Evolutionary conservation across 2,797 vertebrate genomes (phyloP).

Genomic region (Xenopus petersii): DNA sequence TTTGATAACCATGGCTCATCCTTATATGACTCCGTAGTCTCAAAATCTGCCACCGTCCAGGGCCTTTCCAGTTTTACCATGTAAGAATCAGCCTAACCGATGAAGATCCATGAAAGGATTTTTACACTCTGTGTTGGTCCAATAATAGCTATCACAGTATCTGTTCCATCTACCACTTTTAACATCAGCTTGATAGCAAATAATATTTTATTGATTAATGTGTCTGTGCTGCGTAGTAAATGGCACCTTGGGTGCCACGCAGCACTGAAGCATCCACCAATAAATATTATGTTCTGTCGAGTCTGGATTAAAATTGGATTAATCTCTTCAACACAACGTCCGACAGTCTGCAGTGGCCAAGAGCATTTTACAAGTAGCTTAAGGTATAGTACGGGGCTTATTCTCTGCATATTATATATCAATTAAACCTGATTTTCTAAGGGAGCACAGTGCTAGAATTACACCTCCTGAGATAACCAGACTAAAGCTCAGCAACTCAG

Average conservation of each 20-base stretch:
- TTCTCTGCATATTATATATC: too few relatives aligned
- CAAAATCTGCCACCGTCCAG: too few relatives aligned
- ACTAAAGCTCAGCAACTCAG: not conserved
- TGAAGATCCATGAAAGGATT: too few relatives aligned
- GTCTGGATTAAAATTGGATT: slow-evolving; percentile 2
- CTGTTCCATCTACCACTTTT: not conserved
- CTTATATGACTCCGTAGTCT: too few relatives aligned
- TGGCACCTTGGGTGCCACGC: not conserved
- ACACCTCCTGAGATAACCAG: not conserved
- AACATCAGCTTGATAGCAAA: not conserved
- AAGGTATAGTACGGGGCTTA: too few relatives aligned
- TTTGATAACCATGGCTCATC: too few relatives aligned
- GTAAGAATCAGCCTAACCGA: too few relatives aligned
- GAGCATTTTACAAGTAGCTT: not conserved
- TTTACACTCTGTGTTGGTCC: not conserved
- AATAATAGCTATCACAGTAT: not conserved
- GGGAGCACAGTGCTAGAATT: too few relatives aligned
- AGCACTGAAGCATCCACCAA: not conserved
- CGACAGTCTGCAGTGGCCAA: not conserved
- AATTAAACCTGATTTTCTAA: too few relatives aligned
- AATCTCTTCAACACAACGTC: not conserved
- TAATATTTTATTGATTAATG: slow-evolving; percentile 3
- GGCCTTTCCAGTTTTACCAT: too few relatives aligned
- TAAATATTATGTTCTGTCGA: slow-evolving; percentile 3
- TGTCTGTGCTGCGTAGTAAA: not conserved